Evolutionary conservation across 2,888 invertebrate genomes (phyloP).

Genomic region (Meandrusa payeni): DNA sequence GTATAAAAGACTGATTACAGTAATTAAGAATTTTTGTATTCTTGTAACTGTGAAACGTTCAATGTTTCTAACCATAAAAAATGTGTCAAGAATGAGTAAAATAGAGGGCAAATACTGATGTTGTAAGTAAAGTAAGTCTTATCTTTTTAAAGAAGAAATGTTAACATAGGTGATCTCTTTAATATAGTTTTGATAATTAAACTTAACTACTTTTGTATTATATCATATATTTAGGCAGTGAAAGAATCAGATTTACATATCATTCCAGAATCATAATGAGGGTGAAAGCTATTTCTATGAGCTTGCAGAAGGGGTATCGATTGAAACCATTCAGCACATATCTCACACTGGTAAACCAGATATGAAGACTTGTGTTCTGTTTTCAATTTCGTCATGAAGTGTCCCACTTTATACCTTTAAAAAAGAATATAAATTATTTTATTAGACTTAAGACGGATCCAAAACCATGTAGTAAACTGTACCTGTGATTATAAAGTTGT

Average conservation of each 20-base stretch:
- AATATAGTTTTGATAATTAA: too few relatives aligned
- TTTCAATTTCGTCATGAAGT: conserved; percentile 60
- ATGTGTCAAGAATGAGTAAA: too few relatives aligned
- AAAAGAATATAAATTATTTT: conserved; percentile 4
- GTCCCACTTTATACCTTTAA: conserved; percentile 65
- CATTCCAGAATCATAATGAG: conserved; percentile 43
- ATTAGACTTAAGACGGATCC: too few relatives aligned
- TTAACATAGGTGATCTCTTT: too few relatives aligned
- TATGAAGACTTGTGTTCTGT: conserved; percentile 39
- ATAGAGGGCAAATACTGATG: too few relatives aligned
- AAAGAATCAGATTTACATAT: conserved; percentile 30
- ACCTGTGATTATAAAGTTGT: conserved; percentile 74
- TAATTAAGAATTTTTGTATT: too few relatives aligned
- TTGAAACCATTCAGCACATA: conserved; percentile 57
- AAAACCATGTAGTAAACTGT: conserved; percentile 5
- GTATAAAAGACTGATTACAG: too few relatives aligned
- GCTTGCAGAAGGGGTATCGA: conserved; percentile 48
- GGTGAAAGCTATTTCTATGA: conserved; percentile 60
- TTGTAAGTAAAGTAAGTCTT: too few relatives aligned
- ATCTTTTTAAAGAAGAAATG: too few relatives aligned
- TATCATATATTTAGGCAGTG: conserved; percentile 11
- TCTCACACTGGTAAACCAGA: conserved; percentile 69
- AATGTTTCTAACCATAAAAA: too few relatives aligned
- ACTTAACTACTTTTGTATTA: too few relatives aligned
- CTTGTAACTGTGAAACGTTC: too few relatives aligned